phyloP scores from a whole-genome alignment of 2,888 invertebrate species.

The Aelia acuminata region DNA sequence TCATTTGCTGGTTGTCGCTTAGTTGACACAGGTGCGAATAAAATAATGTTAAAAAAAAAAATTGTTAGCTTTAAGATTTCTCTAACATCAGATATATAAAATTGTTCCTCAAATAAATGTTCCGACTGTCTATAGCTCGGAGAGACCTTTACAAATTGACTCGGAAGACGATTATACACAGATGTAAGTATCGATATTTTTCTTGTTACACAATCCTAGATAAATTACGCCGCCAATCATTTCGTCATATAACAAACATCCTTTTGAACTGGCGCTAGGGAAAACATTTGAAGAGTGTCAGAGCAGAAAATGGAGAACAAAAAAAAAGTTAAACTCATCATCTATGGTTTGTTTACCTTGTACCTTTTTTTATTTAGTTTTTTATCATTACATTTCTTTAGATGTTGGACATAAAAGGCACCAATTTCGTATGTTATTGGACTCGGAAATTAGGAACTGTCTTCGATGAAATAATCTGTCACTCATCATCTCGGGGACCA shows the following conservation, averaged over 20 bases:
- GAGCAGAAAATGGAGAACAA: background rate
- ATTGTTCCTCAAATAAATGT: too few species aligned
- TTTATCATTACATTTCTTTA: background rate
- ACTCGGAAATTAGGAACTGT: too few species aligned
- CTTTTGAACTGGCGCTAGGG: background rate
- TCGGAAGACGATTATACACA: background rate
- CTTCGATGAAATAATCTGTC: too few species aligned
- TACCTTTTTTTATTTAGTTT: background rate
- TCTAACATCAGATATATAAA: too few species aligned
- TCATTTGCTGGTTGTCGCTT: too few species aligned
- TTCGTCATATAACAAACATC: background rate
- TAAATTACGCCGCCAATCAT: background rate
- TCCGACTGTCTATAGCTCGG: too few species aligned
- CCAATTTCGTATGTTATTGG: too few species aligned
- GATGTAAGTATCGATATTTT: background rate
- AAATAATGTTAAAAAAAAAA: too few species aligned
- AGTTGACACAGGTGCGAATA: too few species aligned
- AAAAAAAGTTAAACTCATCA: background rate
- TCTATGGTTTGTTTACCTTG: background rate
- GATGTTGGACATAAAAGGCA: too few species aligned
- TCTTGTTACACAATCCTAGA: background rate
- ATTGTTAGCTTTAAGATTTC: too few species aligned
- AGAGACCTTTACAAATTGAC: background rate
- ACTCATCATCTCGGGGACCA: too few species aligned
- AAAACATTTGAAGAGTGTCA: slow-evolving; percentile 14